phyloP scores from a whole-genome alignment of 2,888 invertebrate species.

The Heliconius hortense region DNA sequence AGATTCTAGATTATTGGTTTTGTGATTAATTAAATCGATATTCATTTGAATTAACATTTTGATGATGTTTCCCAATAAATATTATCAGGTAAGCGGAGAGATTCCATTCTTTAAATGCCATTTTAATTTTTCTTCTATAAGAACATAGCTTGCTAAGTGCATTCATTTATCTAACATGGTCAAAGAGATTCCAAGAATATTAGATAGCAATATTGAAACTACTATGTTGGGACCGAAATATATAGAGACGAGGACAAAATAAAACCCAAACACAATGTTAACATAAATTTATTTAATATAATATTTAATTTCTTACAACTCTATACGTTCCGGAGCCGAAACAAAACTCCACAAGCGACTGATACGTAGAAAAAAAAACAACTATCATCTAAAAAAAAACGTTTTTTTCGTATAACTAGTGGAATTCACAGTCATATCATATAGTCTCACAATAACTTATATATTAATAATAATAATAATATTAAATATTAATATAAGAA shows the following conservation, averaged over 20 bases:
- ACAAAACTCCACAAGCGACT: conserved; percentile 27
- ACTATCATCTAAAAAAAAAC: conserved; percentile 25
- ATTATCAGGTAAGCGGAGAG: no score
- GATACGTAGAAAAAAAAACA: conserved; percentile 21
- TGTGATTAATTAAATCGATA: no score
- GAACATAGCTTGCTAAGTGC: no score
- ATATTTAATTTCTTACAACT: conserved; percentile 33
- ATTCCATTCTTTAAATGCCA: no score
- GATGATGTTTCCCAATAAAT: no score
- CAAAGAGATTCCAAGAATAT: no score
- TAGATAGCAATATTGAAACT: no score
- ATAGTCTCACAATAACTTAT: conserved; percentile 55
- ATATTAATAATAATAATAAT: conserved; percentile 51
- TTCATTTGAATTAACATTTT: no score
- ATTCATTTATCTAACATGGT: no score
- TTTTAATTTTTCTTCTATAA: no score
- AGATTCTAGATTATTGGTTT: no score
- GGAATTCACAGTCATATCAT: conserved; percentile 66
- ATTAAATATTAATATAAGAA: conserved; percentile 49
- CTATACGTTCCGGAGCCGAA: conserved; percentile 24
- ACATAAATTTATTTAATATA: conserved; percentile 39
- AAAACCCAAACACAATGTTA: conserved; percentile 20
- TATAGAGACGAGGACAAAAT: background rate
- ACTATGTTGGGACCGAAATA: background rate
- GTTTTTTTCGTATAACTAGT: conserved; percentile 58